Percentiles rank a stretch among this genome's conserved stretches.
phyloP scores from a whole-genome alignment of 2,888 invertebrate species.

The Dromius quadrimaculatus region DNA sequence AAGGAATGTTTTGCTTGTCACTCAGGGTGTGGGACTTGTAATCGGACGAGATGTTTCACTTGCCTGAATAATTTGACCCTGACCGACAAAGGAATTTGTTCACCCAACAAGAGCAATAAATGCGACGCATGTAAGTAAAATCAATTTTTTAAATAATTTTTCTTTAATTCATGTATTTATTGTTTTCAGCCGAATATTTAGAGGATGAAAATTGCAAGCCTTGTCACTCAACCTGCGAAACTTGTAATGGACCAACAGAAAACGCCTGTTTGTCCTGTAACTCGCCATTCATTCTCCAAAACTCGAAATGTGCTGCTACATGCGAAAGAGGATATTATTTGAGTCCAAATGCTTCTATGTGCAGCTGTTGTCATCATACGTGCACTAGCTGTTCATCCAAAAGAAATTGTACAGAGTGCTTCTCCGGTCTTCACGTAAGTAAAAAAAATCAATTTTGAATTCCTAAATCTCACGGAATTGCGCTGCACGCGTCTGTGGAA shows the following conservation, averaged over 20 bases:
- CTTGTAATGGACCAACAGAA: slow-evolving; percentile 84
- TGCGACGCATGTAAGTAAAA: slow-evolving; percentile 74
- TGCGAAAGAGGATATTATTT: slow-evolving; percentile 83
- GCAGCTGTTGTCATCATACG: slow-evolving; percentile 84
- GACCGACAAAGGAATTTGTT: slow-evolving; percentile 81
- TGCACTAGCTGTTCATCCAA: slow-evolving; percentile 83
- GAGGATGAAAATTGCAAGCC: slow-evolving; percentile 78
- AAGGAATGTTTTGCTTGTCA: slow-evolving; percentile 85
- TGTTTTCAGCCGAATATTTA: slow-evolving; percentile 73
- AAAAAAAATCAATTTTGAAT: too few relatives aligned
- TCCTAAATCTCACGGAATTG: too few relatives aligned
- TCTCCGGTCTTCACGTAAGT: slow-evolving; percentile 74
- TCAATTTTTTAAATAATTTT: too few relatives aligned
- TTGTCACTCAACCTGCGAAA: slow-evolving; percentile 84
- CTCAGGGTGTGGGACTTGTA: slow-evolving; percentile 82
- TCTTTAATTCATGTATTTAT: too few relatives aligned
- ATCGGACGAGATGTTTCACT: slow-evolving; percentile 77
- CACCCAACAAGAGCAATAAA: slow-evolving; percentile 76
- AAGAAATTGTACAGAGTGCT: slow-evolving; percentile 84
- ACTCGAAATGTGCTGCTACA: slow-evolving; percentile 79
- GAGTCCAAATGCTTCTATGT: slow-evolving; percentile 74
- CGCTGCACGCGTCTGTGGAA: too few relatives aligned
- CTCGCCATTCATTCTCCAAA: slow-evolving; percentile 79
- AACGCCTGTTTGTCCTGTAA: slow-evolving; percentile 81
- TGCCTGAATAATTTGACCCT: slow-evolving; percentile 82